Evolutionary conservation across 1,140 invertebrate species (phyloP).

Genomic region (Drosophila pseudoananassae): DNA sequence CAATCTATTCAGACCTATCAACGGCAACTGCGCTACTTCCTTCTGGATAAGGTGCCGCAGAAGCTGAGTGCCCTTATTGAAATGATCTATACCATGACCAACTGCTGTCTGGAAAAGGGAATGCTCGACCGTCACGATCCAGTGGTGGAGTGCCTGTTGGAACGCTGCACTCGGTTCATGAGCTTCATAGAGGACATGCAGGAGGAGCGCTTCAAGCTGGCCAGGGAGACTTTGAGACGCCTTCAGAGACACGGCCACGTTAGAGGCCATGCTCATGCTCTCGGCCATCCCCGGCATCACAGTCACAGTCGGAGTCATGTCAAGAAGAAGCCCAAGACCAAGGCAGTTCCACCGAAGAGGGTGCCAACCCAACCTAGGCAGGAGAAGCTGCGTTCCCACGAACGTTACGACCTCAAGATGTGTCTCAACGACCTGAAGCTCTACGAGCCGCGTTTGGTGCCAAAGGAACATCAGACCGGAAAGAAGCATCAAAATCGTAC

Average conservation of each 20-base stretch:
- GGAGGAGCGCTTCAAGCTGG: constrained; percentile 62
- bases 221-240: constrained; percentile 31
- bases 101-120: constrained; percentile 67
- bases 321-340: constrained; percentile 6
- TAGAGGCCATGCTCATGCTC: neutral
- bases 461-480: constrained; percentile 38
- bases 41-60: constrained; percentile 74
- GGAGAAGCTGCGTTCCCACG: constrained; percentile 23
- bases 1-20: constrained; percentile 59
- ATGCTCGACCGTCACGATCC: constrained; percentile 67
- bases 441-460: constrained; percentile 72
- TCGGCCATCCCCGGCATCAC: neutral
- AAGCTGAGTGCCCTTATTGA: constrained; percentile 73
- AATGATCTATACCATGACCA: constrained; percentile 72
- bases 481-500: neutral
- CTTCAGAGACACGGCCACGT: neutral
- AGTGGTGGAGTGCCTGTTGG: constrained; percentile 67
- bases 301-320: neutral
- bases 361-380: neutral
- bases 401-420: constrained; percentile 76
- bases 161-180: constrained; percentile 66
- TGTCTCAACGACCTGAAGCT: constrained; percentile 71
- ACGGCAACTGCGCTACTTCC: constrained; percentile 69
- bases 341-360: neutral
- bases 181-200: constrained; percentile 74